These are phyloP conservation scores for Todiramphus chloris DNA, from an alignment of 2,113 vertebrate species.

Conservation along the genomic window DNA sequence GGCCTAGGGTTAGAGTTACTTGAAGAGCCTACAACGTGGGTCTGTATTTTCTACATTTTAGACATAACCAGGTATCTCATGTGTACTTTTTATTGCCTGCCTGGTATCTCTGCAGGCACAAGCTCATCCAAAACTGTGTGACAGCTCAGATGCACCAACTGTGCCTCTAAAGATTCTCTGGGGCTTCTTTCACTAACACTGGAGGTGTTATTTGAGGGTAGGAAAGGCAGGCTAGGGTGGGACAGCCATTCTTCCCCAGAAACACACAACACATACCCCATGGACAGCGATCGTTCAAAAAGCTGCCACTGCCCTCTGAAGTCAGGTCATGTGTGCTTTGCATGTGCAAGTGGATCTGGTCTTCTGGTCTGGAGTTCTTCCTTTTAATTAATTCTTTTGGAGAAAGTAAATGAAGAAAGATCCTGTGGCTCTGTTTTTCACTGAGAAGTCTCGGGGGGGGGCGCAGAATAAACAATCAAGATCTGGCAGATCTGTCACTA, in stretches of 20 bases:
- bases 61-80: accelerated
- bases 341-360: background rate
- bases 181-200: background rate
- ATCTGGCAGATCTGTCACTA: background rate
- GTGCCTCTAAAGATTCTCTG: background rate
- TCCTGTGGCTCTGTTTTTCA: background rate
- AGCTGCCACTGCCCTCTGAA: background rate
- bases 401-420: background rate
- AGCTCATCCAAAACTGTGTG: background rate
- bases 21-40: background rate
- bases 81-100: background rate
- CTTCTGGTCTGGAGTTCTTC: background rate
- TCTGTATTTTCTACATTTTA: background rate
- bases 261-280: accelerated
- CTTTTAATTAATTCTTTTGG: background rate
- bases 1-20: background rate
- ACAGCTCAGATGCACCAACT: accelerated
- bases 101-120: background rate
- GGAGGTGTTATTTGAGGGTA: background rate
- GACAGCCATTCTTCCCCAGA: background rate
- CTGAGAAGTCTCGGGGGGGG: background rate
- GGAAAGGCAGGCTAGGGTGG: background rate
- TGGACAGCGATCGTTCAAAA: accelerated
- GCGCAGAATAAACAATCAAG: background rate
- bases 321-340: background rate